phyloP scores from a whole-genome alignment of 2,113 vertebrate species.

The Lophius piscatorius region DNA sequence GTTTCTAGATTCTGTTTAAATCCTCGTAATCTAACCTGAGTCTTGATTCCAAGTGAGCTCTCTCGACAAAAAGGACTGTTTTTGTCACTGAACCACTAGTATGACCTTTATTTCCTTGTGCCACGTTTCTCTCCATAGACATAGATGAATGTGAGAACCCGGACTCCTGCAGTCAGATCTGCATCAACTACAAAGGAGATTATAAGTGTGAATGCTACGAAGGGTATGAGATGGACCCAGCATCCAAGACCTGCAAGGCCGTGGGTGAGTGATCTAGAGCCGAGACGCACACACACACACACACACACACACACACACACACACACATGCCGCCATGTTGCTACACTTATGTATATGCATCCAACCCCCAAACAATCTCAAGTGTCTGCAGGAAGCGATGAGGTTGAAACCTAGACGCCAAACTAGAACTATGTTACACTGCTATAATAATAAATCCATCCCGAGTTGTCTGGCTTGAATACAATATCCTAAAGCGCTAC shows the following conservation, averaged over 20 bases:
- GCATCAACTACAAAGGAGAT: conserved; percentile 98
- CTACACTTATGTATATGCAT: no score
- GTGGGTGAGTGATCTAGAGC: conserved; percentile 84
- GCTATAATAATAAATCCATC: no score
- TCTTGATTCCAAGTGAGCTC: no score
- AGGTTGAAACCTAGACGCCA: no score
- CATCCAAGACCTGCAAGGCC: conserved; percentile 96
- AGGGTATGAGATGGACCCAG: conserved; percentile 95
- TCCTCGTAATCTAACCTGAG: no score
- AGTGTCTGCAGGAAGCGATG: no score
- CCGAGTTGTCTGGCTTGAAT: no score
- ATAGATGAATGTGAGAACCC: conserved; percentile 97
- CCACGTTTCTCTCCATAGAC: conserved; percentile 80
- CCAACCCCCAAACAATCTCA: no score
- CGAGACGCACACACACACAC: conserved; percentile 7
- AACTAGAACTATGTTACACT: no score
- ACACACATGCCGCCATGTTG: background rate
- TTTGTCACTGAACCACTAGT: background rate
- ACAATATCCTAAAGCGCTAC: no score
- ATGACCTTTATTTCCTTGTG: background rate
- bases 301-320: background rate
- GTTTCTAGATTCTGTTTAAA: no score
- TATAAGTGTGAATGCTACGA: conserved; percentile 97
- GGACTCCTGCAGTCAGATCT: conserved; percentile 97
- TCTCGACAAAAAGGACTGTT: no score